Conservation (phyloP, 2,113 vertebrate genomes). For the Silurus meridionalis region DNA sequence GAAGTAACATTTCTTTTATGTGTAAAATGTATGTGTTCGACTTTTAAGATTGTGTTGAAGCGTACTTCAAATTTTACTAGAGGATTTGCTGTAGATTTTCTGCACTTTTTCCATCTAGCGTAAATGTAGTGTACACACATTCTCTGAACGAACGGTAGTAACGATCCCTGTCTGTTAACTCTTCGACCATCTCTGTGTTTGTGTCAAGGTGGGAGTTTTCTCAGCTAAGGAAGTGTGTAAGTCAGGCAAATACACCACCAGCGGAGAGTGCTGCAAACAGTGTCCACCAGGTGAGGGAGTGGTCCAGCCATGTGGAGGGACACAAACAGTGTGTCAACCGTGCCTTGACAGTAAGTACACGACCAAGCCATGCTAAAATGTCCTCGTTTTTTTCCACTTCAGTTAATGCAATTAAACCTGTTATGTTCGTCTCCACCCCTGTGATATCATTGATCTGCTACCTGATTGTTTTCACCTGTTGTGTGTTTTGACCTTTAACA, state of each 20-base stretch:
- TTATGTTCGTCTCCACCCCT: not conserved
- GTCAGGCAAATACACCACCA: slow-evolving; percentile 71
- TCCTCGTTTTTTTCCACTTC: not conserved
- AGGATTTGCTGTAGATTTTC: not conserved
- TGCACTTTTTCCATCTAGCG: not conserved
- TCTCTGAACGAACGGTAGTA: not conserved
- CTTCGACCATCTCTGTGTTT: slow-evolving; percentile 28
- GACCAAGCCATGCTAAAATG: slow-evolving; percentile 21
- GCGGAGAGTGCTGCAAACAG: slow-evolving; percentile 83
- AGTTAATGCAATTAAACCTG: not conserved
- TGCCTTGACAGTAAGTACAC: slow-evolving; percentile 92
- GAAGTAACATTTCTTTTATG: not conserved
- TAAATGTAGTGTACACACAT: not conserved
- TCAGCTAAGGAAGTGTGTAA: slow-evolving; percentile 66
- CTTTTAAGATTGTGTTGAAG: not conserved
- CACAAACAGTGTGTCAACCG: slow-evolving; percentile 83
- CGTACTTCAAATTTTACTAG: not conserved
- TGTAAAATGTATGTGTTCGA: not conserved
- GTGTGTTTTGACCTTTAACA: not conserved
- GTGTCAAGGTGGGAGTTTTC: slow-evolving; percentile 59
- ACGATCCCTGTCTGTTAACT: not conserved
- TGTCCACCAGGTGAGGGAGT: slow-evolving; percentile 89
- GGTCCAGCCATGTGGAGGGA: slow-evolving; percentile 74
- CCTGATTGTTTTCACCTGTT: not conserved
- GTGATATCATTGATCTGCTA: not conserved